These are phyloP conservation scores for Laticauda laticaudata DNA, from an alignment of 2,113 vertebrate species.

Conservation along the genomic window DNA sequence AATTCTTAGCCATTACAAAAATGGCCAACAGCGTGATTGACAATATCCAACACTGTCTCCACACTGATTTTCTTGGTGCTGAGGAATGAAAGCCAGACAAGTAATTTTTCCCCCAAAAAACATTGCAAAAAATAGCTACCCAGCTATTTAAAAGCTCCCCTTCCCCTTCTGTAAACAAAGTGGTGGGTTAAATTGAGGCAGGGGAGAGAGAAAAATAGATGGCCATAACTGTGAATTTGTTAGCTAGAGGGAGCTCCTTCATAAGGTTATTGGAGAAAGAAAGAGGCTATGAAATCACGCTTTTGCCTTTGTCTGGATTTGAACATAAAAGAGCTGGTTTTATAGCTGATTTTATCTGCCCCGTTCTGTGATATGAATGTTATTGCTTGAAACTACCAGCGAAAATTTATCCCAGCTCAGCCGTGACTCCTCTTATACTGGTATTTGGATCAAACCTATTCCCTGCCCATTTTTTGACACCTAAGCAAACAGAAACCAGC, in stretches of 20 bases:
- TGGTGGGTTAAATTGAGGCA: constrained; percentile 32
- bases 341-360: constrained; percentile 71
- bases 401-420: constrained; percentile 61
- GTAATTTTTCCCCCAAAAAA: neutral
- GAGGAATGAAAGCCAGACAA: neutral
- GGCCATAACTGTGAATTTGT: constrained; percentile 32
- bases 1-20: constrained; percentile 6
- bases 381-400: constrained; percentile 67
- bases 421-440: constrained; percentile 4
- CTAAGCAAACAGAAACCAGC: constrained; percentile 31
- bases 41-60: neutral
- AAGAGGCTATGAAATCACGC: constrained; percentile 43
- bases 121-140: constrained; percentile 42
- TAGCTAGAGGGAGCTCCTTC: constrained; percentile 52
- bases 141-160: constrained; percentile 13
- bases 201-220: constrained; percentile 19
- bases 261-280: neutral
- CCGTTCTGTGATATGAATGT: constrained; percentile 65
- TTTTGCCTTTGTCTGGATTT: constrained; percentile 63
- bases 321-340: constrained; percentile 62
- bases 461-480: constrained; percentile 49
- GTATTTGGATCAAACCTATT: constrained; percentile 48
- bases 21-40: neutral
- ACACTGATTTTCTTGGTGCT: neutral
- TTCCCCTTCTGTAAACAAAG: constrained; percentile 25